phyloP scores from a whole-genome alignment of 1,140 invertebrate genomes.

The Megalonaias nervosa region DNA sequence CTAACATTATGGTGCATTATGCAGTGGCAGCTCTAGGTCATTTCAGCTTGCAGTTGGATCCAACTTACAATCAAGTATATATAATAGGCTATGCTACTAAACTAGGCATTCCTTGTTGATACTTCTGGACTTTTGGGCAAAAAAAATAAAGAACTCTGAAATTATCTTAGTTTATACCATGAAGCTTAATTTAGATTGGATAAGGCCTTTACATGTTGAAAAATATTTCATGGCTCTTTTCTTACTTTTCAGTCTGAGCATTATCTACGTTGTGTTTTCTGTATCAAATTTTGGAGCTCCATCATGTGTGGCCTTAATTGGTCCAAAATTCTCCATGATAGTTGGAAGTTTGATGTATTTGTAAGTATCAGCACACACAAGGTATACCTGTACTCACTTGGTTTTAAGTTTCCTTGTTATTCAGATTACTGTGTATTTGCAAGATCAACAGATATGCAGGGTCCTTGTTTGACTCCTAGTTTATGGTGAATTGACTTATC shows the following conservation, averaged over 20 bases:
- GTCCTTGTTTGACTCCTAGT: not conserved
- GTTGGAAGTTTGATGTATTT: conserved; percentile 77
- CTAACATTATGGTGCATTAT: too few relatives aligned
- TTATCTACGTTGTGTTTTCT: conserved; percentile 92
- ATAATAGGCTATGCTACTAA: too few relatives aligned
- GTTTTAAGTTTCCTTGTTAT: not conserved
- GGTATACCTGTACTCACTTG: not conserved
- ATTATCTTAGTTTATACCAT: too few relatives aligned
- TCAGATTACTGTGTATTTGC: not conserved
- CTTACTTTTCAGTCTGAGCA: conserved; percentile 77
- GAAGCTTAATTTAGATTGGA: too few relatives aligned
- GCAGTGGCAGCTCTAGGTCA: too few relatives aligned
- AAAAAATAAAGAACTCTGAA: too few relatives aligned
- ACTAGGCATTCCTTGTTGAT: too few relatives aligned
- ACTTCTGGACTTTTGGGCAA: too few relatives aligned
- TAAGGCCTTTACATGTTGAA: too few relatives aligned
- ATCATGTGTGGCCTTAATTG: conserved; percentile 85
- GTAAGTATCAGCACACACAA: conserved; percentile 45
- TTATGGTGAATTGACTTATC: not conserved
- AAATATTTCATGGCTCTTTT: too few relatives aligned
- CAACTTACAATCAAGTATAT: too few relatives aligned
- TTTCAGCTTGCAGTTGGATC: too few relatives aligned
- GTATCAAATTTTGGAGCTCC: conserved; percentile 94
- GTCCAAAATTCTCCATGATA: conserved; percentile 88
- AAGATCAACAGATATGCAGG: not conserved